Evolutionary conservation across 2,113 vertebrate species (phyloP), one percentile per base, ranked within the genome.

Genomic region (Bolborhynchus lineola): DNA sequence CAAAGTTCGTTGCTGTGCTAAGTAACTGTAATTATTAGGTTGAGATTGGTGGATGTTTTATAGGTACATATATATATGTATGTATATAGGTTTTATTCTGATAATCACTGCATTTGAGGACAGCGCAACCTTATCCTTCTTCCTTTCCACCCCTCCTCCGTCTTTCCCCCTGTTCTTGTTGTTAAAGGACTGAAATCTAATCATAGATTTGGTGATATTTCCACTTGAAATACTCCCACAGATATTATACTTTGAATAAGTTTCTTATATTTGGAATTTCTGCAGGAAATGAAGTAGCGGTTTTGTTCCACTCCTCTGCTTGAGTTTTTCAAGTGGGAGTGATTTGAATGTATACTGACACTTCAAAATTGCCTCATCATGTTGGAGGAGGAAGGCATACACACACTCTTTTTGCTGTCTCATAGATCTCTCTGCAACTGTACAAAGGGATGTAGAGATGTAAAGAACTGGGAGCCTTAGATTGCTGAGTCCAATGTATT

Each of bases 81-180:
- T 46, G 1, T 25, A 16, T 46, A 5, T 2, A 53, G 7, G 15
- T 50, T 52, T 60, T 44, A 65, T 82, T 93, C 23, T 80, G 29
- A 46, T 84, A 72, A 42, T 75, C 9, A 29, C 16, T 26, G 3
- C 39, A 14, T 77, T 57, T 59, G 39, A 70, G n/a, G 47, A 52
- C 47, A 83, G 3, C 3, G 35, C 49, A 81, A 37, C 14, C 5
- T 82, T 68, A 42, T 37, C 4, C 2, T 77, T 46, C 35, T 44
- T 88, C 0, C 1, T 42, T 23, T 37, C 9, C 57, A 59, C 33
- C n/a, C 57, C 57, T 16, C 1, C 7, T 7, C 9, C 19, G 2
- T 53, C 39, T 77, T 83, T 82, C 3, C 6, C 28, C 23, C 20
- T 55, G 4, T 53, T 59, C 57, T 10, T 31, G 2, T 12, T 64